phyloP scores from a whole-genome alignment of 2,797 vertebrate species.

The Gymnothorax reevesii region DNA sequence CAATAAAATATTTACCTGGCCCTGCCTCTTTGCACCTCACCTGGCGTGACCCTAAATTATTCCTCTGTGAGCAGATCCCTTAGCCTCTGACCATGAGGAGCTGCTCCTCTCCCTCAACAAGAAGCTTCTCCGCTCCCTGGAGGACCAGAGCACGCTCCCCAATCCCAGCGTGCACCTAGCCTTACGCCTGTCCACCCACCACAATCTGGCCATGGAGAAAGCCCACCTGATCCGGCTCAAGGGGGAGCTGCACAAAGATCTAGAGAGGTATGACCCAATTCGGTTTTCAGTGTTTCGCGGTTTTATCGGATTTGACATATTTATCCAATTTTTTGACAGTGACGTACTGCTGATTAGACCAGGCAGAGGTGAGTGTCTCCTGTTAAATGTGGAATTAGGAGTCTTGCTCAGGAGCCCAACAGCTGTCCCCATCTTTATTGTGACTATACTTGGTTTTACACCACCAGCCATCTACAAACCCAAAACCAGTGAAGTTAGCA shows the following conservation, averaged over 20 bases:
- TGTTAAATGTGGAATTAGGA: too few species aligned
- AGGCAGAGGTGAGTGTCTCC: too few species aligned
- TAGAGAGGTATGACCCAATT: slow-evolving; percentile 67
- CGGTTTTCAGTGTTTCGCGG: too few species aligned
- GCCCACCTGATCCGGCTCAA: slow-evolving; percentile 75
- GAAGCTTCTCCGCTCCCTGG: slow-evolving; percentile 73
- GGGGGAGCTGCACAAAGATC: slow-evolving; percentile 63
- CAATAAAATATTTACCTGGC: neutral
- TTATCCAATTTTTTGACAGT: too few species aligned
- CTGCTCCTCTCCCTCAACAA: slow-evolving; percentile 70
- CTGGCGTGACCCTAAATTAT: neutral
- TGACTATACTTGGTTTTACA: too few species aligned
- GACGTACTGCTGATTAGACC: too few species aligned
- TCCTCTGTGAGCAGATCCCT: slow-evolving; percentile 39
- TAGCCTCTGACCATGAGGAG: slow-evolving; percentile 50
- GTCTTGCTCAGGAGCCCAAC: too few species aligned
- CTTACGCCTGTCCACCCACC: slow-evolving; percentile 79
- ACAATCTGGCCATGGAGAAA: slow-evolving; percentile 70
- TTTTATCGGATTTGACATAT: too few species aligned
- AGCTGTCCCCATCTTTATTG: too few species aligned
- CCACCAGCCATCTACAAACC: too few species aligned
- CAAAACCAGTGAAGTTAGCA: too few species aligned
- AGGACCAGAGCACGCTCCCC: slow-evolving; percentile 52
- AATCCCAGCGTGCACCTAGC: slow-evolving; percentile 88
- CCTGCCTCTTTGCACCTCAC: neutral